phyloP scores from a whole-genome alignment of 2,113 vertebrate species.

The Urocolius indicus region DNA sequence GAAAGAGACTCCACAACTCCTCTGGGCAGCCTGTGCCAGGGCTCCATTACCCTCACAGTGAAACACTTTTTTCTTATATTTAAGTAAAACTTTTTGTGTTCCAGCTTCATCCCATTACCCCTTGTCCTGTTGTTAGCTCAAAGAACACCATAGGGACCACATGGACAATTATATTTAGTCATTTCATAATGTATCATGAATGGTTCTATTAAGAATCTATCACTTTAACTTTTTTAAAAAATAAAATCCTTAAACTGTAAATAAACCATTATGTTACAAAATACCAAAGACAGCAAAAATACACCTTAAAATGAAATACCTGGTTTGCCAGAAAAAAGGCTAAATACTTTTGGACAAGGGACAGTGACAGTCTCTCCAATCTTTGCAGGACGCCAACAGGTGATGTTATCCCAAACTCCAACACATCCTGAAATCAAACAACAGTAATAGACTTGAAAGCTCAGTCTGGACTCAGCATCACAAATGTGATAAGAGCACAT shows the following conservation, averaged over 20 bases:
- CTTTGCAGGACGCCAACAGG: conserved; percentile 81
- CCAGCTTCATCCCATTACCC: no score
- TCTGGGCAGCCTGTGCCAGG: no score
- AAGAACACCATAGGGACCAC: not conserved
- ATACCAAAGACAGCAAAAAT: not conserved
- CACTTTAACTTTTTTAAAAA: not conserved
- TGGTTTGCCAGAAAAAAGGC: conserved; percentile 71
- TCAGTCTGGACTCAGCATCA: not conserved
- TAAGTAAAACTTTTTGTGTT: no score
- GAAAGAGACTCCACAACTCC: no score
- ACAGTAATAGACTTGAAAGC: not conserved
- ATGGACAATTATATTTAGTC: not conserved
- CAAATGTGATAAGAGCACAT: fast-evolving
- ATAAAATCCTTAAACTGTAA: not conserved
- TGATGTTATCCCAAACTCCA: conserved; percentile 85
- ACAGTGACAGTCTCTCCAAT: conserved; percentile 84
- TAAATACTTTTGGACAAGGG: conserved; percentile 80
- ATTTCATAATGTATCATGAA: not conserved
- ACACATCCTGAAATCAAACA: conserved; percentile 73
- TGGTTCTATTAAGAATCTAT: not conserved
- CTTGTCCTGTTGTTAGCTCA: not conserved
- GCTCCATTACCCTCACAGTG: no score
- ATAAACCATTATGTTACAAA: not conserved
- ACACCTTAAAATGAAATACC: conserved; percentile 68
- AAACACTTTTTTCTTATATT: no score